A percentile compares a stretch with the other conserved stretches of the same genome.
phyloP scores from a whole-genome alignment of 1,140 invertebrate genomes.

The Mesaphorura yosii region DNA sequence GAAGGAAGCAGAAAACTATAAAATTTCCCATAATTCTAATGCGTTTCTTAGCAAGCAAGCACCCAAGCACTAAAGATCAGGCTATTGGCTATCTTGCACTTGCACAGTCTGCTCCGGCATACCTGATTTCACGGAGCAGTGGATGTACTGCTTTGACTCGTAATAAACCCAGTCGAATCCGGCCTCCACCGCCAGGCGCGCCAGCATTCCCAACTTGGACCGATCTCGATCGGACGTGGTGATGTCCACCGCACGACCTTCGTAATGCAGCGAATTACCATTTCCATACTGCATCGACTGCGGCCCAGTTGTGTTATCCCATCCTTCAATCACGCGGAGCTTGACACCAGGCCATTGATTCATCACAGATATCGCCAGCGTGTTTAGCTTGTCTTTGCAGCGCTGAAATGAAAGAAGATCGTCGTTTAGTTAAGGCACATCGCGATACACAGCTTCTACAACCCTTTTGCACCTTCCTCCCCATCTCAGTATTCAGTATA shows the following conservation, averaged over 20 bases:
- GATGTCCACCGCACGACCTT: conserved; percentile 88
- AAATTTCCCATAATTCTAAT: too few species aligned
- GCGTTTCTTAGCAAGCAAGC: too few species aligned
- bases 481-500: too few species aligned
- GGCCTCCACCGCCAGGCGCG: conserved; percentile 85
- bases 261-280: conserved; percentile 94
- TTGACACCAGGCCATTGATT: conserved; percentile 94
- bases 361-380: conserved; percentile 89
- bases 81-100: too few species aligned
- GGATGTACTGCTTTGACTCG: conserved; percentile 84
- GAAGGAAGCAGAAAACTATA: too few species aligned
- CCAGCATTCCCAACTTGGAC: conserved; percentile 89
- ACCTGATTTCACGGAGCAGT: conserved; percentile 97
- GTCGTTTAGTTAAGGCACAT: conserved; percentile 1
- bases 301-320: conserved; percentile 62
- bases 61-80: too few species aligned
- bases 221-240: conserved; percentile 85
- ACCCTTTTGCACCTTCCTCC: too few species aligned
- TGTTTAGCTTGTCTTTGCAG: conserved; percentile 89
- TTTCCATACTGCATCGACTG: too few species aligned
- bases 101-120: too few species aligned
- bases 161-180: conserved; percentile 99
- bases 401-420: conserved; percentile 52
- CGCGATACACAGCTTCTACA: background rate
- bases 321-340: conserved; percentile 81